phyloP scores from a whole-genome alignment of 2,113 vertebrate genomes.

The Okapia johnstoni region DNA sequence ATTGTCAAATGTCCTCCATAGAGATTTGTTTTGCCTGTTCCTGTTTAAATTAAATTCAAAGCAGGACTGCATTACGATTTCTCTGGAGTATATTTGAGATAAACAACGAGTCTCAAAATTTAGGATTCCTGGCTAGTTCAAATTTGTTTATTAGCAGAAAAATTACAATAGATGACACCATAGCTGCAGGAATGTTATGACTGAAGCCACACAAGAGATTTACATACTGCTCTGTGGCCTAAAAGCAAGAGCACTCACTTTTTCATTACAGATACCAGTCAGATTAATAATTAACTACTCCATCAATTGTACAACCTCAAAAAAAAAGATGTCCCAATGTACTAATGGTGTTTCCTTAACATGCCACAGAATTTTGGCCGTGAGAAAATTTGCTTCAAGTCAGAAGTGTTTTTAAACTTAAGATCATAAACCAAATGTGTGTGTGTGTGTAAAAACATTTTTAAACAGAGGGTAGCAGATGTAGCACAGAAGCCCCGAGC shows the following conservation, averaged over 20 bases:
- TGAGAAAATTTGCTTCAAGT: constrained; percentile 37
- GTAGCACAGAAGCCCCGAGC: background rate
- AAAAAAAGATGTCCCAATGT: constrained; percentile 54
- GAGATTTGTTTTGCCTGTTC: constrained; percentile 88
- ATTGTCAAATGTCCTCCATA: constrained; percentile 85
- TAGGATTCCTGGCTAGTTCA: constrained; percentile 81
- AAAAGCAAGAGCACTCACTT: constrained; percentile 72
- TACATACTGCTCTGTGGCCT: constrained; percentile 67
- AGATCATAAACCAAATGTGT: background rate
- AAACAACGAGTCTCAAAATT: constrained; percentile 81
- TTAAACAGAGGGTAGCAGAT: background rate
- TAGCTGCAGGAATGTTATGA: constrained; percentile 75
- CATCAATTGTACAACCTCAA: constrained; percentile 59
- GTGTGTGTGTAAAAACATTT: background rate
- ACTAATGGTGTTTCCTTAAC: constrained; percentile 36
- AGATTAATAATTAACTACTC: constrained; percentile 78
- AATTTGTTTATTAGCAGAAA: constrained; percentile 85
- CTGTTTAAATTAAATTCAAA: constrained; percentile 88
- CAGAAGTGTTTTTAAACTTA: constrained; percentile 33
- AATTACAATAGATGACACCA: constrained; percentile 80
- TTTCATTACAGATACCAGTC: constrained; percentile 74
- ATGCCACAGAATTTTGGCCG: constrained; percentile 53
- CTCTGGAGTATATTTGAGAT: constrained; percentile 85
- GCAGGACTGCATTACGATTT: constrained; percentile 81
- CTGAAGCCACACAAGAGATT: constrained; percentile 66